Evolutionary conservation across 1,140 invertebrate genomes (phyloP).

Genomic region (Eufriesea mexicana): DNA sequence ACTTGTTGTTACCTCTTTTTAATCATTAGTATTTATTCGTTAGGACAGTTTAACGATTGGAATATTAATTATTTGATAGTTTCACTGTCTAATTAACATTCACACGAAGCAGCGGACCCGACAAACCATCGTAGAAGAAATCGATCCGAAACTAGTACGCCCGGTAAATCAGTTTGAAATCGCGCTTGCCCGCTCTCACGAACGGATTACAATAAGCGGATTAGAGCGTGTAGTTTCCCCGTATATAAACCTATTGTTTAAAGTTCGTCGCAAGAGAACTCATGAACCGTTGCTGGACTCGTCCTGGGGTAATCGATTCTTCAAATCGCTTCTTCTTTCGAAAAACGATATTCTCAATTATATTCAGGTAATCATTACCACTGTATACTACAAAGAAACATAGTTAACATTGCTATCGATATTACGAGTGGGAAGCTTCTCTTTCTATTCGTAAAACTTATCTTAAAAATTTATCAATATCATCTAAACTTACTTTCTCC

Average conservation of each 20-base stretch:
- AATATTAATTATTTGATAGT: background rate
- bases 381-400: too few relatives aligned
- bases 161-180: constrained; percentile 17
- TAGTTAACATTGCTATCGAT: too few relatives aligned
- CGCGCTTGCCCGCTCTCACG: constrained; percentile 15
- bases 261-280: background rate
- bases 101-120: background rate
- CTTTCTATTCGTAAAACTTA: too few relatives aligned
- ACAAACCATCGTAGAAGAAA: background rate
- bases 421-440: too few relatives aligned
- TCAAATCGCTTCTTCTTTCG: background rate
- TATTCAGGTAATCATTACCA: background rate
- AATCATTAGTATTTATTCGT: too few relatives aligned
- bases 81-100: background rate
- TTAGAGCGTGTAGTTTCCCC: constrained; percentile 41
- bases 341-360: background rate
- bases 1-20: background rate
- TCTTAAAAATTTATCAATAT: too few relatives aligned
- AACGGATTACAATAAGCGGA: constrained; percentile 41
- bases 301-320: background rate
- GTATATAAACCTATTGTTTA: constrained; percentile 25
- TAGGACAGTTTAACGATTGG: too few relatives aligned
- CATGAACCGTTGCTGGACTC: background rate
- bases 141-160: background rate
- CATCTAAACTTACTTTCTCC: too few relatives aligned